Evolutionary conservation across 2,888 invertebrate genomes (phyloP), one percentile per base, ranked within the genome.

Genomic region (Piscicola geometra): DNA sequence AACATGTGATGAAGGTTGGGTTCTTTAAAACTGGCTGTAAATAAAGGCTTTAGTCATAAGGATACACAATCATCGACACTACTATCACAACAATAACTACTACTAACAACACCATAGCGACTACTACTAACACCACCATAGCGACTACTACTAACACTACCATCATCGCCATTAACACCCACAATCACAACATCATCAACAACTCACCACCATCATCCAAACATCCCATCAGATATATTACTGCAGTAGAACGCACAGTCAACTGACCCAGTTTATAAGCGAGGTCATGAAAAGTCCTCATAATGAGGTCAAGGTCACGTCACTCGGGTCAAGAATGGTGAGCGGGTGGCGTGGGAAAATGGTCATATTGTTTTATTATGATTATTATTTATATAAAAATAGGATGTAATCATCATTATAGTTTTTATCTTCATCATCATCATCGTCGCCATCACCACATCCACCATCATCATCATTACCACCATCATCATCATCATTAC

Each of bases 241-340:
- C 85, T 94, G 94, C 84, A 96, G 95, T 79, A 89, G 99, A 81
- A 99, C 99, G 3, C 98, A 99, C 86, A 96, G 98, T 0, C 98
- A 99, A 84, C 86, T 99, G 60, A 89, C 93, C 0, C 99, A 99
- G 85, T 93, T 99, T 86, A 90, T 96, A n/a, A 89, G 90, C 67
- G 99, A 99, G 88, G 89, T 98, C 0, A 90, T 91, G 80, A 91
- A 91, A 82, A 95, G 93, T 76, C 88, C 90, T 0, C 94, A 82
- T 81, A 89, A 88, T 5, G 86, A 90, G 75, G 88, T 91, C 1
- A 89, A 92, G 77, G 90, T 93, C 1, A 89, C 92, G 0, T 90
- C 94, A 2, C 87, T 96, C 41, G 94, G 92, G n/a, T 97, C 96
- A 0, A 88, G 97, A 75, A 93, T 92, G 84, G 83, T 83, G n/a